A percentile compares a stretch with the other conserved stretches of the same genome.
phyloP scores from a whole-genome alignment of 53 echinoderm and acorn worm species.

The Crossaster papposus region DNA sequence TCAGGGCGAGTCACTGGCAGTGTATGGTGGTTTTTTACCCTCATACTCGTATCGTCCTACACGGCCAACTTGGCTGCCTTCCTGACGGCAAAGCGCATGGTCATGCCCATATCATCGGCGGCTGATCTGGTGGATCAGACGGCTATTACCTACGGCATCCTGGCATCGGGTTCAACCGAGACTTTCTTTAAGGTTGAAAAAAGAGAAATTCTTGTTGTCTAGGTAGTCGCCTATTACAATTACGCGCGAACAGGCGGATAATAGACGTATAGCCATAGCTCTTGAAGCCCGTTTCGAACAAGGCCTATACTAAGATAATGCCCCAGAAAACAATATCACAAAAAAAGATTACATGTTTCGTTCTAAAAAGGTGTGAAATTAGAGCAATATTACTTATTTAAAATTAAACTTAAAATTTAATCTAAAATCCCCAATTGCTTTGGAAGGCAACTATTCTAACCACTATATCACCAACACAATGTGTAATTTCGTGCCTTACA shows the following conservation, averaged over 20 bases:
- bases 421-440: no score
- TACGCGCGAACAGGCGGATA: no score
- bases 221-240: no score
- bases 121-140: constrained; percentile 86
- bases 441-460: constrained; percentile 35
- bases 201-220: not conserved
- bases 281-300: no score
- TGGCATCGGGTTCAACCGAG: constrained; percentile 74
- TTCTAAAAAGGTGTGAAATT: no score
- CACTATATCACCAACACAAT: constrained; percentile 17
- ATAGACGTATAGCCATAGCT: no score
- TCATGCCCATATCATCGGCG: constrained; percentile 81
- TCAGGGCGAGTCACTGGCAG: constrained; percentile 87
- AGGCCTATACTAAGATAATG: no score
- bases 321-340: no score
- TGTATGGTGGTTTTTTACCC: constrained; percentile 98
- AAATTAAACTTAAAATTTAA: no score
- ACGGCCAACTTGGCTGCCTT: constrained; percentile 97
- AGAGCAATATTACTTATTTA: no score
- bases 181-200: constrained; percentile 77
- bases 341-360: no score
- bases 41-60: constrained; percentile 97
- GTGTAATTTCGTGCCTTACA: no score
- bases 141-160: constrained; percentile 76
- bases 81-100: constrained; percentile 85